phyloP scores from a whole-genome alignment of 2,113 vertebrate genomes.

The Chlorodrepanis virens region DNA sequence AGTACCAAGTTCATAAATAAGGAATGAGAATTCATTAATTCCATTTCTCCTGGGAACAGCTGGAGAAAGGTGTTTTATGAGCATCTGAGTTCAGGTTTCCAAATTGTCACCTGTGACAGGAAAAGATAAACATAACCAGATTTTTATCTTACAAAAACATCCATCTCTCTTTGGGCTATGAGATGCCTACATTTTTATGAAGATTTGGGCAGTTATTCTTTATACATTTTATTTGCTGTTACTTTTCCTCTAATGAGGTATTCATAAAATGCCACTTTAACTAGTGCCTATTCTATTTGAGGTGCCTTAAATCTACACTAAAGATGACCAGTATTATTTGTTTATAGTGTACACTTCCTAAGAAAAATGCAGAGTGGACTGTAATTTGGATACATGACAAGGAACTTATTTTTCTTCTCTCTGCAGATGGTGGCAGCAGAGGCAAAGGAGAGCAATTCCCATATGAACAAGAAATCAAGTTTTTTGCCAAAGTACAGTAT shows the following conservation, averaged over 20 bases:
- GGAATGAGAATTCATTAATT: not conserved
- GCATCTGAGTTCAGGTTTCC: not conserved
- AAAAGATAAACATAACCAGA: not conserved
- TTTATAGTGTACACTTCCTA: not conserved
- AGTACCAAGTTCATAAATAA: not conserved
- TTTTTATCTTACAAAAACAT: not conserved
- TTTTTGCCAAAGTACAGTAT: conserved; percentile 93
- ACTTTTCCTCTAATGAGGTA: not conserved
- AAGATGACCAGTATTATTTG: not conserved
- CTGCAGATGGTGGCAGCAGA: conserved; percentile 82
- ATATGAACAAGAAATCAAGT: conserved; percentile 95
- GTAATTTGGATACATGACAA: not conserved
- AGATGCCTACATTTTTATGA: not conserved
- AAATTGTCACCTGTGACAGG: not conserved
- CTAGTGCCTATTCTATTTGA: not conserved
- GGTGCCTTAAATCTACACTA: not conserved
- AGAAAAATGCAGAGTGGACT: not conserved
- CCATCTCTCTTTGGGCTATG: not conserved
- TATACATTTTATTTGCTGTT: not conserved
- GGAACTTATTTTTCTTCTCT: conserved; percentile 45
- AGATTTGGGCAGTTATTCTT: not conserved
- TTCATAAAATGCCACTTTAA: not conserved
- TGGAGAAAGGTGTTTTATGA: not conserved
- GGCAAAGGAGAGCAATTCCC: conserved; percentile 85
- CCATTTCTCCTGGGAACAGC: not conserved